phyloP scores from a whole-genome alignment of 2,888 invertebrate genomes.

The Drosophila kambysellisi region DNA sequence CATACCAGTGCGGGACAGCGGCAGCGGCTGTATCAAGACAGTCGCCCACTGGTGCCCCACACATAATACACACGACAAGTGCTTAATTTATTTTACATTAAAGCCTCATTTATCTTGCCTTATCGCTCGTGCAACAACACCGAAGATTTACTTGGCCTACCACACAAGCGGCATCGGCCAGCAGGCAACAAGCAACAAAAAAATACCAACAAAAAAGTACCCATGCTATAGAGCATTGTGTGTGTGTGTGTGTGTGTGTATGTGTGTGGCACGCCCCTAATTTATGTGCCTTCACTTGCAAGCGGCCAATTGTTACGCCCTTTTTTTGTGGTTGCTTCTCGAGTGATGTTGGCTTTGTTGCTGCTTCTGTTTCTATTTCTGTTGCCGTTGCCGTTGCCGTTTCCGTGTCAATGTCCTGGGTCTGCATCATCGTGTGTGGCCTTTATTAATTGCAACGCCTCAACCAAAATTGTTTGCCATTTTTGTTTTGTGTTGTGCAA shows the following conservation, averaged over 20 bases:
- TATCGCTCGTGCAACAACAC: slow-evolving; percentile 77
- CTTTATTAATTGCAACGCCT: slow-evolving; percentile 80
- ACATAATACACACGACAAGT: slow-evolving; percentile 73
- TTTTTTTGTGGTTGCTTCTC: slow-evolving; percentile 57
- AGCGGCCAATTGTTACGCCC: slow-evolving; percentile 68
- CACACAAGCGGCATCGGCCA: slow-evolving; percentile 19
- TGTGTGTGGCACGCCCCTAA: slow-evolving; percentile 69
- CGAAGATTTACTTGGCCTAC: slow-evolving; percentile 74
- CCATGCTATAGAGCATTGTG: slow-evolving; percentile 34
- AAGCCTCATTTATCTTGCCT: slow-evolving; percentile 79
- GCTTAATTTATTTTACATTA: slow-evolving; percentile 81
- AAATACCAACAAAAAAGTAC: slow-evolving; percentile 5
- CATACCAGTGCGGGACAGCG: slow-evolving; percentile 49
- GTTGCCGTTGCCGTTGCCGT: slow-evolving; percentile 28
- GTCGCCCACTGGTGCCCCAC: slow-evolving; percentile 34
- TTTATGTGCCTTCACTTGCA: slow-evolving; percentile 76
- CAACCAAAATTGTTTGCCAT: slow-evolving; percentile 72
- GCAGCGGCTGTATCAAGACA: slow-evolving; percentile 17
- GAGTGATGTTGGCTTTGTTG: slow-evolving; percentile 23
- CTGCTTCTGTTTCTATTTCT: not conserved
- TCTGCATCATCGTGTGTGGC: slow-evolving; percentile 58
- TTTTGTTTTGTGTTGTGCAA: slow-evolving; percentile 51
- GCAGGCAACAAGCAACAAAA: slow-evolving; percentile 10
- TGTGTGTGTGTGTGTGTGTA: slow-evolving; percentile 7
- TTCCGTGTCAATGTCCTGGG: slow-evolving; percentile 67